Base-by-base conservation (phyloP, 2,797 vertebrate genomes). In the Karalla daura region DNA sequence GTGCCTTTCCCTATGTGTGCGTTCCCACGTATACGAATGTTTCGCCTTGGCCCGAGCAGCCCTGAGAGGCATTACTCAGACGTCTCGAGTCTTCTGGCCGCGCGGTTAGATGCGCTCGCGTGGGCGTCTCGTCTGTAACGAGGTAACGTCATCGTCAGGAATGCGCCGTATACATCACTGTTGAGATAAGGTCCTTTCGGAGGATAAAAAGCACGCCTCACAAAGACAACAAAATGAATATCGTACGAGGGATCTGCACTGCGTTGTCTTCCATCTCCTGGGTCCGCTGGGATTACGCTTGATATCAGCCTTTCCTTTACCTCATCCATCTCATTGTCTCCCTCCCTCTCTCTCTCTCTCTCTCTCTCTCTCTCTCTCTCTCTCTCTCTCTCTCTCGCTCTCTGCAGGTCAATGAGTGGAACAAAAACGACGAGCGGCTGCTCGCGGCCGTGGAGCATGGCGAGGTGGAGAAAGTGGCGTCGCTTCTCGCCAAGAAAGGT, bases 351-450 rank as follows among this genome's bases (percentile, higher is more conserved):
- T 46, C 0, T 18, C 15, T 23, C 7, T 44, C 6, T 32, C 11
- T 24, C 8, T 25, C 9, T 59, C 5, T 28, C 9, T 43, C 20
- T 39, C 0, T 14, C 28, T 32, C 5, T 37, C 6, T 39, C 9
- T 35, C 4, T 3, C 12, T 3, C 36, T 32, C 20, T 15, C 14
- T 7, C 44, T 41, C 53, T 39, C 24, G 15, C 55, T 25, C 64
- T 12, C 41, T 74, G 4, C 69, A 99, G 98, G 91, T 85, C 69
- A 95, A 99, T 2, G 98, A 99, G 82, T 99, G 97, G 97, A 99
- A 93, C 89, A 99, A 99, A 92, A 97, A 99, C 0, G 97, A 99
- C 0, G 97, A 99, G 78, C 96, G 97, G 1, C 95, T 99, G 46
- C 93, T 99, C 15, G 94, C 96, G 74, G 97, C 98, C 0, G 97